Base-by-base conservation (phyloP, 2,797 vertebrate genomes). In the Argyrosomus regius region DNA sequence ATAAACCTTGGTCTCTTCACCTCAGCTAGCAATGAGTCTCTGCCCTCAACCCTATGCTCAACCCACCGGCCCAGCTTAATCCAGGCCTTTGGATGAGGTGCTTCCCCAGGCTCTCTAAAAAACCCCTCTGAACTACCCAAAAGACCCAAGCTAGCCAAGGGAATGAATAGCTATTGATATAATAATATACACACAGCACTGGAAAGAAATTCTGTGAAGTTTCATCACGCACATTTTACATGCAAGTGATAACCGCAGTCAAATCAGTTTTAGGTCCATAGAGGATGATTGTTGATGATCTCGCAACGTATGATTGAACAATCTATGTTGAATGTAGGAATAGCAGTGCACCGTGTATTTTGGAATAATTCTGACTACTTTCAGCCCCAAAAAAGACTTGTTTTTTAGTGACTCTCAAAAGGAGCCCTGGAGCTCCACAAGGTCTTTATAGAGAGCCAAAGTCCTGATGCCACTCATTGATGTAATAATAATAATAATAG, bases 21-120 rank as follows among this genome's bases (percentile, higher is more conserved):
- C 79, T 77, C 88, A 93, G 96, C 94, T 90, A 92, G 96, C 95
- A 95, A 95, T 91, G 96, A 83, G 89, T 95, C 95, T 93, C 93
- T 92, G 95, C 94, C 18, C 88, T 90, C 87, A 95, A 93, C 95
- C 96, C 96, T 94, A 91, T 94, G 95, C 96, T 97, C 96, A 96
- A 95, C 95, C 96, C 96, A 94, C 97, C 97, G 97, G 91, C 91
- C 92, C 66, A 54, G 43, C 93, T 98, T 97, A 97, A 96, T 96
- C 92, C 95, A 87, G 90, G 92, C 94, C 95, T 96, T 97, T 97
- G 93, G 95, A 97, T 95, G 96, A 97, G 96, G 96, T 97, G 92
- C 94, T 97, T 96, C 93, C 90, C 89, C 94, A 95, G 95, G 93
- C 96, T 93, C 93, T 91, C 93, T 81, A 82, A 87, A 90, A 48